phyloP scores from a whole-genome alignment of 1,140 invertebrate species.

The Saccostrea echinata region DNA sequence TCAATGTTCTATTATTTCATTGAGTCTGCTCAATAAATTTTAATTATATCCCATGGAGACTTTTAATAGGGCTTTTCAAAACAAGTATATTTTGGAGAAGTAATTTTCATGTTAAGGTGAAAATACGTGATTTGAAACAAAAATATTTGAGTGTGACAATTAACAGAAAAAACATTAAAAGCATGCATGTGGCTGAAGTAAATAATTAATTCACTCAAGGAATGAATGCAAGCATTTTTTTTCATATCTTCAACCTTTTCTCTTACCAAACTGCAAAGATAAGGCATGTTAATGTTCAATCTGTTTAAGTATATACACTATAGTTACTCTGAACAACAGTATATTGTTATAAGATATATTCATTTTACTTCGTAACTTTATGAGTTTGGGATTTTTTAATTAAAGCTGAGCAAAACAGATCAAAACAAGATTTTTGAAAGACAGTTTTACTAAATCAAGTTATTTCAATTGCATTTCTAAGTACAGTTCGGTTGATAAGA shows the following conservation, averaged over 20 bases:
- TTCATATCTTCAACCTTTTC: neutral
- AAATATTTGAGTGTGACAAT: neutral
- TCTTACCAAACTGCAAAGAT: neutral
- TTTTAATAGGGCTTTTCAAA: neutral
- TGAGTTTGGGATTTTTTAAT: too few species aligned
- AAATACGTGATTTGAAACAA: neutral
- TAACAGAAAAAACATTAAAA: neutral
- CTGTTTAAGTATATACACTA: too few species aligned
- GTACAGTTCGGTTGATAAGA: neutral
- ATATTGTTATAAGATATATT: too few species aligned
- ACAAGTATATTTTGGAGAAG: neutral
- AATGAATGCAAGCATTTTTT: neutral
- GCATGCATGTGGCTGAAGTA: neutral
- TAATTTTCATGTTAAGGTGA: neutral
- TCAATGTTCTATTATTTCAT: neutral
- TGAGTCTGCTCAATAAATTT: neutral
- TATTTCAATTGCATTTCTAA: too few species aligned
- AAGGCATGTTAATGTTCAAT: neutral
- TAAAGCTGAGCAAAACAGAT: too few species aligned
- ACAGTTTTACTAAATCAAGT: too few species aligned
- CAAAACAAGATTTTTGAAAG: too few species aligned
- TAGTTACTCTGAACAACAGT: too few species aligned
- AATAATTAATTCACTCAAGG: neutral
- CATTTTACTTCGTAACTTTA: too few species aligned
- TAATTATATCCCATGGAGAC: conserved; percentile 6